These are phyloP conservation scores for Galaxias olidus DNA, from an alignment of 2,797 vertebrate genomes.

Conservation along the genomic window DNA sequence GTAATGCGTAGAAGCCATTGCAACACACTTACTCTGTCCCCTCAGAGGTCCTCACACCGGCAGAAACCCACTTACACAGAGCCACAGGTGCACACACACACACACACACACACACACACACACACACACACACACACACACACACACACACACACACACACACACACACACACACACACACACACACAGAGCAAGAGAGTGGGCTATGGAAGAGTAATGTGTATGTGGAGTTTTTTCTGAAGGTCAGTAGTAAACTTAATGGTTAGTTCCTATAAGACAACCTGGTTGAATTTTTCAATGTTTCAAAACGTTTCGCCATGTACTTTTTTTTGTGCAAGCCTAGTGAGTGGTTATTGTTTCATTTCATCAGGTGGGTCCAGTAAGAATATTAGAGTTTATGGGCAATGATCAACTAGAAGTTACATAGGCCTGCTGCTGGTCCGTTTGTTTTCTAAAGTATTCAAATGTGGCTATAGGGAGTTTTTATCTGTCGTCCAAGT, in stretches of 20 bases:
- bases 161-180: background rate
- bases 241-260: constrained; percentile 17
- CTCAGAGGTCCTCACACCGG: constrained; percentile 11
- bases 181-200: background rate
- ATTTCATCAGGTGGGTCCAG: too few relatives aligned
- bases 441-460: too few relatives aligned
- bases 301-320: too few relatives aligned
- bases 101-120: background rate
- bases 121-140: constrained; percentile 10
- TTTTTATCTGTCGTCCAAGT: too few relatives aligned
- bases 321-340: too few relatives aligned
- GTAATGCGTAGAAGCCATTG: constrained; percentile 17
- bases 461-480: too few relatives aligned
- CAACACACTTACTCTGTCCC: background rate
- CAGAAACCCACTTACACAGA: constrained; percentile 10
- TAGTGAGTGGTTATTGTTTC: too few relatives aligned
- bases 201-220: too few relatives aligned
- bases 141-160: constrained; percentile 6
- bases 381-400: too few relatives aligned
- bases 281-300: too few relatives aligned
- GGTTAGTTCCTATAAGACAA: background rate
- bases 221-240: constrained; percentile 7
- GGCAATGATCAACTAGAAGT: too few relatives aligned
- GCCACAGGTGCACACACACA: background rate
- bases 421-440: too few relatives aligned